These are phyloP conservation scores for Euglossa dilemma DNA, from an alignment of 1,140 invertebrate species.

Conservation along the genomic window DNA sequence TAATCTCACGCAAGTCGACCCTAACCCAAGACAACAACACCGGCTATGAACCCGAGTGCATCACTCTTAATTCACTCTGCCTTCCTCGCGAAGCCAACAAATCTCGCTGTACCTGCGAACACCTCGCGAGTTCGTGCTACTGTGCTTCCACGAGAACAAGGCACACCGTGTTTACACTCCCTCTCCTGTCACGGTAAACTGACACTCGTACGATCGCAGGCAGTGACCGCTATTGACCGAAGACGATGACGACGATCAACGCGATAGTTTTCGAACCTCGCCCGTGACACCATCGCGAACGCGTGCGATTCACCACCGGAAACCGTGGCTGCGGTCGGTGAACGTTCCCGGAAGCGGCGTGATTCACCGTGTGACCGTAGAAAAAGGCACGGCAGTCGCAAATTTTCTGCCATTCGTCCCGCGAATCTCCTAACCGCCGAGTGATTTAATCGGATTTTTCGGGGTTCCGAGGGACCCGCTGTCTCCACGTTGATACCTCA, in stretches of 20 bases:
- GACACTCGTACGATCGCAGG: too few species aligned
- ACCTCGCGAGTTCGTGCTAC: background rate
- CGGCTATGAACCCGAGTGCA: too few species aligned
- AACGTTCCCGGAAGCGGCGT: slow-evolving; percentile 14
- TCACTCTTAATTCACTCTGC: background rate
- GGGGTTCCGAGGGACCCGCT: background rate
- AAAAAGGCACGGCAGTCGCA: background rate
- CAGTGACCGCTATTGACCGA: too few species aligned
- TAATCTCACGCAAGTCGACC: too few species aligned
- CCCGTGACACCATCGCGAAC: background rate
- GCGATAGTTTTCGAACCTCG: too few species aligned
- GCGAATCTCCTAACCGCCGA: background rate
- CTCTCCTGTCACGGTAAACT: too few species aligned
- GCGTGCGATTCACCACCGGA: slow-evolving; percentile 25
- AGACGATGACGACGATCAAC: too few species aligned
- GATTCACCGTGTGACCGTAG: slow-evolving; percentile 16
- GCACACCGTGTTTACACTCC: too few species aligned
- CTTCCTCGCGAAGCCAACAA: background rate
- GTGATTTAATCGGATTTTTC: slow-evolving; percentile 7
- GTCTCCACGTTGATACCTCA: background rate
- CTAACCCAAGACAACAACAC: too few species aligned
- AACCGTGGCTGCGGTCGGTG: slow-evolving; percentile 34
- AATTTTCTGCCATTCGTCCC: background rate
- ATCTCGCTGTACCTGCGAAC: background rate
- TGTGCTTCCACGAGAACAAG: too few species aligned